Base-by-base conservation (phyloP, 1,140 invertebrate species). In the Bombus difficillimus region DNA sequence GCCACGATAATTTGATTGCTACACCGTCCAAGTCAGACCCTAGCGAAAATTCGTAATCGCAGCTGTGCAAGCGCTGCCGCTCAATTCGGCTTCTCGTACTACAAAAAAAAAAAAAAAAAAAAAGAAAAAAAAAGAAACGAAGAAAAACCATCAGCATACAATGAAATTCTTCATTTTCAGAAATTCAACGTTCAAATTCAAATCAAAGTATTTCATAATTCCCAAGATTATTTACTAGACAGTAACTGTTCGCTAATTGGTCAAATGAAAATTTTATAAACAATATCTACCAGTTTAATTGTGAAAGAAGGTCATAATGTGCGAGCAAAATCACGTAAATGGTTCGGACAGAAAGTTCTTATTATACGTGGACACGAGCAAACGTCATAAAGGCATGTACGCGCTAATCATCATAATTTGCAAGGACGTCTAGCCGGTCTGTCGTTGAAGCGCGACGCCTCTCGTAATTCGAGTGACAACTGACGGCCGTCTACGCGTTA, bases 361-460 rank as follows among this genome's bases (percentile, higher is more conserved):
- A 39, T 80, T 81, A 74, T n/a, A 41, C 53, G 72, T 64, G 62
- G 78, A 79, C 32, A 18, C 76, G 80, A 68, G 39, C 43, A 41
- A 64, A 69, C 59, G 64, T 85, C 83, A 68, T 73, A 85, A 88
- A 89, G 59, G 72, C 53, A 74, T 53, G 62, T 75, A 78, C 53
- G 73, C 82, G 73, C 47, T 69, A 88, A 89, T 89, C 88, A 88
- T 88, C 83, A 86, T 89, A 88, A 88, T 88, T 88, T 77, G 78
- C 87, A 75, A 89, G 83, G 87, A 85, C 83, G 87, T 84, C 86
- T 81, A 83, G 74, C 62, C 68, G 69, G 32, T 34, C 10, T 32
- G 69, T 71, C 83, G 78, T 57, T 82, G 74, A 86, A 88, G 77
- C 82, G 82, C 82, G 82, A 88, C 75, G 72, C 66, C 64, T 75